Base-by-base conservation (phyloP, 1,140 invertebrate species). In the Trichonephila inaurata region DNA sequence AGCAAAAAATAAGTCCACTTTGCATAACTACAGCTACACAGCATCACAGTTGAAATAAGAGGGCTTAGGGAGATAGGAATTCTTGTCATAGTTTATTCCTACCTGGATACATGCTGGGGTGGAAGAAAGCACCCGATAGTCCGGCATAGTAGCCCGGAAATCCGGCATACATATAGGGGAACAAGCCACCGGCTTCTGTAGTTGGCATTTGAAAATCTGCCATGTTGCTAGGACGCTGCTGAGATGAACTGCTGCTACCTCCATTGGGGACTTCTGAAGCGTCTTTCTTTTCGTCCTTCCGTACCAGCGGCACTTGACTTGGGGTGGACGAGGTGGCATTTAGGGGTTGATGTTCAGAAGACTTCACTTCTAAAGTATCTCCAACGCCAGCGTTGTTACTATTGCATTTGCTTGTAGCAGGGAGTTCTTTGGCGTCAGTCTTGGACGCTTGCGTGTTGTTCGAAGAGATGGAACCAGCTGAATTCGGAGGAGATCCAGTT, bases 111-210 rank as follows among this genome's bases (percentile, higher is more conserved):
- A 96, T 95, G 92, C 95, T 95, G 77, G 95, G 95, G 86, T 95
- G 96, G 82, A 96, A 94, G 87, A 96, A 95, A 40, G 96, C 95
- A 86, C 96, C 94, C 19, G 95, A 95, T 93, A 96, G 95, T 24
- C 95, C 95, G 40, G 96, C 95, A 89, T 96, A 95, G 94, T 95
- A 95, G 58, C 95, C 95, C 16, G 96, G 95, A 77, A 96, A 94
- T 94, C 85, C 95, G 95, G 95, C 95, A 94, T 96, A 96, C 96
- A 96, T 96, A 94, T 96, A 96, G n/a, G 96, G 95, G 83, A 96
- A 94, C 95, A 96, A 95, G 61, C 61, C 94, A n/a, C 95, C 95
- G 89, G 96, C 95, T 40, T 95, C 95, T 51, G 89, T 94, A n/a
- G 94, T 91, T 66, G 94, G 91, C 60, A 93, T 81, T 6, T 93